Conservation (phyloP, 2,888 invertebrate genomes). For the Cephus nigrinus region DNA sequence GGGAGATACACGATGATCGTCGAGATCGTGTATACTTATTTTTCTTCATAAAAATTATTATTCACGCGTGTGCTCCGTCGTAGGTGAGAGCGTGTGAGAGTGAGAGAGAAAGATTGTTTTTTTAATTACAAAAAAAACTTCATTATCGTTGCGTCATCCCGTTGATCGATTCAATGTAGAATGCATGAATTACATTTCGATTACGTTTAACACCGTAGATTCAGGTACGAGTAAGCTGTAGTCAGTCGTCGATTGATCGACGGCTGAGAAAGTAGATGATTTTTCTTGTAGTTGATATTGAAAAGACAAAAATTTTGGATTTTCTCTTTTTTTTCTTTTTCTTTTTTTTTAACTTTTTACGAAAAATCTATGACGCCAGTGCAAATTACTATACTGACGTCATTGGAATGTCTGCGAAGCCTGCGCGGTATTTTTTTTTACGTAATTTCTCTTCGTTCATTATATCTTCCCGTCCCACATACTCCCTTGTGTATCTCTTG, state of each 20-base stretch:
- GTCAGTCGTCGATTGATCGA: neutral
- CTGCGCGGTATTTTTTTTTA: neutral
- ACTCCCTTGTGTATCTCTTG: neutral
- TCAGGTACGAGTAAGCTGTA: neutral
- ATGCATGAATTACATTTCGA: neutral
- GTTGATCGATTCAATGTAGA: neutral
- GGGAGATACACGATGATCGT: neutral
- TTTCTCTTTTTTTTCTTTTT: too few relatives aligned
- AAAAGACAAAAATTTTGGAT: too few relatives aligned
- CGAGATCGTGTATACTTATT: neutral
- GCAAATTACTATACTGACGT: neutral
- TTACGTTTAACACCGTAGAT: neutral
- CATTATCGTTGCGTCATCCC: neutral
- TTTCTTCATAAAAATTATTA: neutral
- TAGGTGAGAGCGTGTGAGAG: neutral
- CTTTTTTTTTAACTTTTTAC: too few relatives aligned
- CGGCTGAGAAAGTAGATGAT: neutral
- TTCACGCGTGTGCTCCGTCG: neutral
- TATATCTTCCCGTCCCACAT: neutral
- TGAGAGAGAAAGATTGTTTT: neutral
- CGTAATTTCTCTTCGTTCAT: neutral
- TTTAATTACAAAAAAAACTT: neutral
- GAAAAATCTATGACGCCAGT: too few relatives aligned
- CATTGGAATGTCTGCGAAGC: neutral
- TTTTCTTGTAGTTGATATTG: neutral